Evolutionary conservation across 2,888 invertebrate species (phyloP), one percentile per base, ranked within the genome.

Genomic region (Machimus rusticus): DNA sequence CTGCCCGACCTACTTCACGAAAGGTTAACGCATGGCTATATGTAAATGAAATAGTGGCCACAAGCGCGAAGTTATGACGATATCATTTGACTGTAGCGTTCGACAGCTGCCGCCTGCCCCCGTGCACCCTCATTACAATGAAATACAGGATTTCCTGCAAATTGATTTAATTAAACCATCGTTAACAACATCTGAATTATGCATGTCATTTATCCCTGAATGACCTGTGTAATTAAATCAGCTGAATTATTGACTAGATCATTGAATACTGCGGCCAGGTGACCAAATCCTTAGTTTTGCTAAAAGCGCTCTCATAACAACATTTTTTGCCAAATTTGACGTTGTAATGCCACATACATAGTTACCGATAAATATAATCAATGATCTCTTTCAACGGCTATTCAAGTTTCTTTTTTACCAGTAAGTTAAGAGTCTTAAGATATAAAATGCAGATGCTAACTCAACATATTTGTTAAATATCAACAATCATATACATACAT

Each of bases 101-200:
- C 43, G 12, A n/a, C 19, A 43, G 19, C 39, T 19, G n/a, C 78
- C 43, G 12, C 14, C 23, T 39, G 19, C 19, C 77, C 39, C 28
- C 9, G 1, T 23, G 19, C 39, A 78, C 12, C 43, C 78, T 43
- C 28, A 81, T 81, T 55, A 81, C 81, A 55, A 34, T 55, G 81
- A 81, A 81, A 81, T 55, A 55, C 55, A 81, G 55, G 28, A 55
- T 34, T 39, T 31, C 57, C 39, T 66, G 66, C 84, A 84, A 84
- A 84, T 84, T 84, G 66, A 84, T 84, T 84, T 84, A 66, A 84
- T 84, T 84, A 84, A 84, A 84, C 84, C 84, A 37, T 84, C 74
- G 84, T 84, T 84, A 84, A 84, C 84, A 84, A 84, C 84, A 84
- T 84, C 55, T 84, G 74, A 84, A 84, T 84, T 84, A 84, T 84